These are phyloP conservation scores for Spodoptera littoralis DNA, from an alignment of 2,888 invertebrate genomes.

Conservation along the genomic window DNA sequence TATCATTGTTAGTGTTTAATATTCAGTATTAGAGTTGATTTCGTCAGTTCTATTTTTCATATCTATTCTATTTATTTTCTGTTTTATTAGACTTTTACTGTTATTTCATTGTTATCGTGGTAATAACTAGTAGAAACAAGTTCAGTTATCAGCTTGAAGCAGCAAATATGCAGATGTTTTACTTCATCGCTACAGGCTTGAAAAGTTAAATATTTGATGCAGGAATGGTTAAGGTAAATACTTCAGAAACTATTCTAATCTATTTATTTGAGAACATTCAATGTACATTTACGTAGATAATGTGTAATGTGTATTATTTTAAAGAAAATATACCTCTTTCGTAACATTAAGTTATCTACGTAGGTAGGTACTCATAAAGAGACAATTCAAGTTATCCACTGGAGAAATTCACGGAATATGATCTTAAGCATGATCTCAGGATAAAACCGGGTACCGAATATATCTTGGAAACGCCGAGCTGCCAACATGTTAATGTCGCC, in stretches of 20 bases:
- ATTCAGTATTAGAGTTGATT: background rate
- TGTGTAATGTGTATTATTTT: too few species aligned
- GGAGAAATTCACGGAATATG: conserved; percentile 42
- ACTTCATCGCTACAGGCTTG: conserved; percentile 19
- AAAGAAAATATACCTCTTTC: too few species aligned
- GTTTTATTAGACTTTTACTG: conserved; percentile 5
- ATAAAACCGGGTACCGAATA: conserved; percentile 27
- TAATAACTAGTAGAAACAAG: conserved; percentile 25
- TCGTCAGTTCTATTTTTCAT: conserved; percentile 6
- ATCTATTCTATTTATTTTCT: conserved; percentile 16
- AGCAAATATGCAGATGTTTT: conserved; percentile 30
- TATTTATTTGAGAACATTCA: too few species aligned
- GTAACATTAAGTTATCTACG: too few species aligned
- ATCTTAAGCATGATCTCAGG: conserved; percentile 49
- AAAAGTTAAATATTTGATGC: conserved; percentile 9
- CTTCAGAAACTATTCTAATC: too few species aligned
- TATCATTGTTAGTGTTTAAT: background rate
- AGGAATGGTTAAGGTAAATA: too few species aligned
- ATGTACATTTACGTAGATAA: too few species aligned
- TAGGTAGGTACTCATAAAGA: conserved; percentile 3
- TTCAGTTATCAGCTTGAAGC: conserved; percentile 18
- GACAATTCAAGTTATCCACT: conserved; percentile 30
- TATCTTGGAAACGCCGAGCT: conserved; percentile 35
- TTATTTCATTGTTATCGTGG: conserved; percentile 18
- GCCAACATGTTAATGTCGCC: conserved; percentile 42